Conservation (phyloP, 2,797 vertebrate genomes). For the Acridotheres tristis region DNA sequence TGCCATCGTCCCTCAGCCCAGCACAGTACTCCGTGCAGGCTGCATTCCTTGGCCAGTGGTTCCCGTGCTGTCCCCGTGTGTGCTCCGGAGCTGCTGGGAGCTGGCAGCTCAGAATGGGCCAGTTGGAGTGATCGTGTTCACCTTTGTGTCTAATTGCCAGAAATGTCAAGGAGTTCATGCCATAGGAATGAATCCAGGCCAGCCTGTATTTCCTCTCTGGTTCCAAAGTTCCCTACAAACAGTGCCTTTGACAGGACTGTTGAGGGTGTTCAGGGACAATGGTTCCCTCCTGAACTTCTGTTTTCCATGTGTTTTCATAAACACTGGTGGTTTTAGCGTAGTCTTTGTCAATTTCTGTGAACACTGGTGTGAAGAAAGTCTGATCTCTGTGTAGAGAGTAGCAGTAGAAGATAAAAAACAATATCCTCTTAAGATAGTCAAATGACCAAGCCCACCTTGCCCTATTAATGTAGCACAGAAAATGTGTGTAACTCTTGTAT, state of each 20-base stretch:
- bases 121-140: not conserved
- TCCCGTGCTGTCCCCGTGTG: accelerated
- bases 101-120: not conserved
- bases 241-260: not conserved
- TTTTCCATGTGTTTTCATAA: not conserved
- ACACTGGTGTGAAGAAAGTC: not conserved
- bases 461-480: not conserved
- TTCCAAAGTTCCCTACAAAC: not conserved
- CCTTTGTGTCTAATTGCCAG: not conserved
- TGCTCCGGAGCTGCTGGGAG: not conserved
- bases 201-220: not conserved
- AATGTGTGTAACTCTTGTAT: not conserved
- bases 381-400: not conserved
- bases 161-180: not conserved
- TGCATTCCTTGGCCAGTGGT: not conserved
- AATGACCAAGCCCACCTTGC: not conserved
- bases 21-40: not conserved
- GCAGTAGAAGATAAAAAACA: not conserved
- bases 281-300: not conserved
- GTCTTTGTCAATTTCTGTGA: not conserved
- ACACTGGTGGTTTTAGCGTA: not conserved
- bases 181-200: not conserved
- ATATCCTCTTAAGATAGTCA: not conserved
- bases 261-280: not conserved
- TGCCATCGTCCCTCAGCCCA: not conserved